These are phyloP conservation scores for Cygnus buccinator DNA, from an alignment of 2,113 vertebrate species.

Conservation along the genomic window DNA sequence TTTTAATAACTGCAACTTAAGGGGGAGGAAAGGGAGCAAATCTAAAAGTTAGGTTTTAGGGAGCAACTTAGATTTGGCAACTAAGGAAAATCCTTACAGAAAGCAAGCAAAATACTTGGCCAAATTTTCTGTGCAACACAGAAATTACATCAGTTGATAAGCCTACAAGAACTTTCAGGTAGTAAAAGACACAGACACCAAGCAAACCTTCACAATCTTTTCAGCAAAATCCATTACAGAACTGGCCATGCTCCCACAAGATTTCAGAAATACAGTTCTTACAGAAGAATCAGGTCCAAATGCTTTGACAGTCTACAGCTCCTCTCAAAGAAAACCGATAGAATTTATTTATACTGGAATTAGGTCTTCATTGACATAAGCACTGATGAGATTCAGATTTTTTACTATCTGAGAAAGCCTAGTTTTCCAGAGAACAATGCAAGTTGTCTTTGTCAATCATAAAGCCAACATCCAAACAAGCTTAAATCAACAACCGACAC, in stretches of 20 bases:
- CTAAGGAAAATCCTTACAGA: neutral
- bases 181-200: neutral
- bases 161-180: neutral
- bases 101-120: neutral
- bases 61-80: neutral
- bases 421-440: neutral
- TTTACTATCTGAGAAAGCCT: neutral
- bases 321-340: neutral
- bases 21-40: neutral
- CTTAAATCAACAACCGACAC: neutral
- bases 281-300: neutral
- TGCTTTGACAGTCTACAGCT: neutral
- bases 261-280: neutral
- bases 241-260: accelerated
- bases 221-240: neutral
- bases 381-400: neutral
- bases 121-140: neutral
- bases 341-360: neutral
- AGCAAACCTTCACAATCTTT: neutral
- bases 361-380: neutral
- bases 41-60: too few relatives aligned
- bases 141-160: neutral
- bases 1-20: neutral
- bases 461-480: neutral
- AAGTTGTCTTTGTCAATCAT: neutral